These are phyloP conservation scores for Dysidea cf. avara DNA, from an alignment of 37 sponge, comb jelly and placozoan genomes.

Conservation along the genomic window DNA sequence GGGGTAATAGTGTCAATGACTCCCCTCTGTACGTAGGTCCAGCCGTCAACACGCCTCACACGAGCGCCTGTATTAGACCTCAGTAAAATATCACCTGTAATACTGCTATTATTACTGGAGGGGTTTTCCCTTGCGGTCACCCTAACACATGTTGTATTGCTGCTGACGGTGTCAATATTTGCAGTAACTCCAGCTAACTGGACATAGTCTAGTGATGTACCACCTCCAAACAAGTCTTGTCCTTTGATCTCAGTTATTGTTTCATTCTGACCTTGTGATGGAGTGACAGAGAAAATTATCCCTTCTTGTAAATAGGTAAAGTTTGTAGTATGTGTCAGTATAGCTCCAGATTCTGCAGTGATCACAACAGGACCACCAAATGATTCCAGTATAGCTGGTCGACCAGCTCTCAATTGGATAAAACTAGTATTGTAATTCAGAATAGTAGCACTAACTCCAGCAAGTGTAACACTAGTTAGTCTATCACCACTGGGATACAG, in stretches of 20 bases:
- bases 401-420: slow-evolving; percentile 35
- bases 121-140: not conserved
- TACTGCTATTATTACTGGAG: not conserved
- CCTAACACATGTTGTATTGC: not conserved
- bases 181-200: slow-evolving; percentile 46
- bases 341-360: slow-evolving; percentile 30
- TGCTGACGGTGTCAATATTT: slow-evolving; percentile 1
- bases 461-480: slow-evolving; percentile 29
- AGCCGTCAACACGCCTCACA: slow-evolving; percentile 39
- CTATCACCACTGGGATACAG: slow-evolving; percentile 41
- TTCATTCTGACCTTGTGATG: slow-evolving; percentile 57
- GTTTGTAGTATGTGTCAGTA: not conserved
- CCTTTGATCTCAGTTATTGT: slow-evolving; percentile 57
- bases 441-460: slow-evolving; percentile 38
- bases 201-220: slow-evolving; percentile 12
- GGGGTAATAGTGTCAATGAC: slow-evolving; percentile 25
- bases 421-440: not conserved
- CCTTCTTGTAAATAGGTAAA: slow-evolving; percentile 71
- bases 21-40: slow-evolving; percentile 49
- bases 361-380: slow-evolving; percentile 41
- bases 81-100: slow-evolving; percentile 54
- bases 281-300: slow-evolving; percentile 34
- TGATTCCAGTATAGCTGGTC: slow-evolving; percentile 21
- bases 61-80: slow-evolving; percentile 51
- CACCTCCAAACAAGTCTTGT: slow-evolving; percentile 54